Conservation (phyloP, 2,888 invertebrate genomes). For the Lycaena phlaeas region DNA sequence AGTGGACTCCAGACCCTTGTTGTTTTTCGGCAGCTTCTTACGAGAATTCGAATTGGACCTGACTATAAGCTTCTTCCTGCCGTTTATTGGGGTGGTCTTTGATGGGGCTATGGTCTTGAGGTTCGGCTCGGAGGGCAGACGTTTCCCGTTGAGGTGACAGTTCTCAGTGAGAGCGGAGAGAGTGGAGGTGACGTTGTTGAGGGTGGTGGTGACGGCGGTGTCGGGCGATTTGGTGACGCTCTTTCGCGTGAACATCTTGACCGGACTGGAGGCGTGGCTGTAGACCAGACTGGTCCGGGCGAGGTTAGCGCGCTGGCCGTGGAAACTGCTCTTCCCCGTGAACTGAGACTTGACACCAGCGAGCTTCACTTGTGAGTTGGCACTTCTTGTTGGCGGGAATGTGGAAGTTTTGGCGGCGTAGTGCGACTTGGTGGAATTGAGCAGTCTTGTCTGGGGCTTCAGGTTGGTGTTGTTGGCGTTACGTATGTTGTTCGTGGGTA, state of each 20-base stretch:
- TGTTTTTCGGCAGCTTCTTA: slow-evolving; percentile 53
- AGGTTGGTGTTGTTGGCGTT: slow-evolving; percentile 56
- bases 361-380: slow-evolving; percentile 49
- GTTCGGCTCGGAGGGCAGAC: slow-evolving; percentile 55
- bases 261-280: slow-evolving; percentile 46
- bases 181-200: slow-evolving; percentile 54
- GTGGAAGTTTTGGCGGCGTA: slow-evolving; percentile 60
- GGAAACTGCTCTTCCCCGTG: slow-evolving; percentile 51
- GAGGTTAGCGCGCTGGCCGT: slow-evolving; percentile 59
- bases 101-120: slow-evolving; percentile 35
- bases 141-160: slow-evolving; percentile 59
- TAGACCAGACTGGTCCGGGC: slow-evolving; percentile 49
- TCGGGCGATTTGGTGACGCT: slow-evolving; percentile 39
- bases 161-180: slow-evolving; percentile 59
- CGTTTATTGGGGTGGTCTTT: slow-evolving; percentile 34
- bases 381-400: slow-evolving; percentile 61
- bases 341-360: slow-evolving; percentile 40
- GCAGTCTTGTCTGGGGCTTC: slow-evolving; percentile 45
- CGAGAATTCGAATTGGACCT: slow-evolving; percentile 56
- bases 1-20: slow-evolving; percentile 38
- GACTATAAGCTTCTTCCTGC: slow-evolving; percentile 55
- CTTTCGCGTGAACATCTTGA: slow-evolving; percentile 57
- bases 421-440: slow-evolving; percentile 46
- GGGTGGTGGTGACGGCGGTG: slow-evolving; percentile 33
- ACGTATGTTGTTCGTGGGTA: slow-evolving; percentile 58